Base-by-base conservation (phyloP, 1,140 invertebrate genomes). In the Bombus balteatus region DNA sequence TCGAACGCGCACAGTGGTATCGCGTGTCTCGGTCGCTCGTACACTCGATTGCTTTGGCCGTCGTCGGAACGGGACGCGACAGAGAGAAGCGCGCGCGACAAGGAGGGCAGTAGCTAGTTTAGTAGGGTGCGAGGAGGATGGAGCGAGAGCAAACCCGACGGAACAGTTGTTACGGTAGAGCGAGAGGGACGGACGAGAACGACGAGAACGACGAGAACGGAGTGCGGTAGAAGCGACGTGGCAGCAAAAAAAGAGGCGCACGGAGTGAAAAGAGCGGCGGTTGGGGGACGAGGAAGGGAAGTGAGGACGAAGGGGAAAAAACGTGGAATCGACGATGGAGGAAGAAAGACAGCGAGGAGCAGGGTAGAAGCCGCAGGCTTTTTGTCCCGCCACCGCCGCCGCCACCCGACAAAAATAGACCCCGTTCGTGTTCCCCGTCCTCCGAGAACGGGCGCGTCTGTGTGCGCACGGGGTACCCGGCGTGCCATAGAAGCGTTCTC, bases 361-460 rank as follows among this genome's bases (percentile, higher is more conserved):
- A 89, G 92, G 81, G 88, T 90, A 90, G 92, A 94, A 93, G 94
- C 94, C 93, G 94, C 92, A 91, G 93, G 93, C 94, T 94, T 94
- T 94, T 94, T 95, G 94, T 94, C 91, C 92, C 91, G 93, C 91
- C 91, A 91, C 89, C 88, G 85, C 88, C 85, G 91, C 85, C 86
- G 89, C 89, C 89, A 92, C 92, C 93, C 92, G 91, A 93, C 90
- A 93, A 94, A 94, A 93, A 93, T 93, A 93, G 93, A 93, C 90
- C 89, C 83, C 85, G 83, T 79, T 85, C 87, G 85, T 80, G 85
- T 79, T 65, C 84, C 81, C 75, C 94, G 28, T 95, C 92, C 78
- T 94, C 94, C 59, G 94, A 95, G 68, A 93, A 94, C n/a, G 94
- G 93, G 34, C 78, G 78, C 70, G 74, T 53, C 39, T 57, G 72